These are phyloP conservation scores for Setipinna tenuifilis DNA, from an alignment of 2,797 vertebrate species.

Conservation along the genomic window DNA sequence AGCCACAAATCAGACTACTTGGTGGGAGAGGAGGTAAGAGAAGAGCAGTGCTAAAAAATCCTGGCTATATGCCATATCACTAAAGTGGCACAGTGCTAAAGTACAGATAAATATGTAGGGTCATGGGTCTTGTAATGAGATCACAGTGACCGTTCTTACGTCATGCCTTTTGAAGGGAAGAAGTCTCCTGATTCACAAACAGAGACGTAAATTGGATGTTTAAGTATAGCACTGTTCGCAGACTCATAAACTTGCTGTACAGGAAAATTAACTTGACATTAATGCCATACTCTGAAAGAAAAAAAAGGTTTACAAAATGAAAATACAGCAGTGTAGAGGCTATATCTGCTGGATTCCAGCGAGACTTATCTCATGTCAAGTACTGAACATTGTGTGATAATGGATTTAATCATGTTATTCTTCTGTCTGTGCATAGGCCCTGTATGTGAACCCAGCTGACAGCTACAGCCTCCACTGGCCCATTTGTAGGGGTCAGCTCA, in stretches of 20 bases:
- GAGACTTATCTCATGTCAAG: neutral
- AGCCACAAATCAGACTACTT: constrained; percentile 88
- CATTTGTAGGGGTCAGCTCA: constrained; percentile 88
- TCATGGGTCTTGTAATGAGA: neutral
- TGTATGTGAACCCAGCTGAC: constrained; percentile 89
- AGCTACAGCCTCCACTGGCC: constrained; percentile 94
- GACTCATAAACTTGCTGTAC: neutral
- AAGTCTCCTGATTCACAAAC: neutral
- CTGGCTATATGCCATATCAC: neutral
- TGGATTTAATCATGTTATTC: neutral
- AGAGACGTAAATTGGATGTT: neutral
- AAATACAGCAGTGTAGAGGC: neutral
- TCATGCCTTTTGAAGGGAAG: neutral
- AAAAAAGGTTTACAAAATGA: neutral
- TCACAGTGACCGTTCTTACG: neutral
- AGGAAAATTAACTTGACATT: neutral
- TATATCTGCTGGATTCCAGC: neutral
- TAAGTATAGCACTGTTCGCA: neutral
- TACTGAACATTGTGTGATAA: neutral
- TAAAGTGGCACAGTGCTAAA: neutral
- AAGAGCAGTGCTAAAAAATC: neutral
- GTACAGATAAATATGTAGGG: neutral
- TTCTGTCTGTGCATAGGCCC: constrained; percentile 75
- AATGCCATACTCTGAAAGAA: neutral
- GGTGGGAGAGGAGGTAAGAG: constrained; percentile 92